Base-by-base conservation (phyloP, 2,113 vertebrate genomes). In the Pavo muticus region DNA sequence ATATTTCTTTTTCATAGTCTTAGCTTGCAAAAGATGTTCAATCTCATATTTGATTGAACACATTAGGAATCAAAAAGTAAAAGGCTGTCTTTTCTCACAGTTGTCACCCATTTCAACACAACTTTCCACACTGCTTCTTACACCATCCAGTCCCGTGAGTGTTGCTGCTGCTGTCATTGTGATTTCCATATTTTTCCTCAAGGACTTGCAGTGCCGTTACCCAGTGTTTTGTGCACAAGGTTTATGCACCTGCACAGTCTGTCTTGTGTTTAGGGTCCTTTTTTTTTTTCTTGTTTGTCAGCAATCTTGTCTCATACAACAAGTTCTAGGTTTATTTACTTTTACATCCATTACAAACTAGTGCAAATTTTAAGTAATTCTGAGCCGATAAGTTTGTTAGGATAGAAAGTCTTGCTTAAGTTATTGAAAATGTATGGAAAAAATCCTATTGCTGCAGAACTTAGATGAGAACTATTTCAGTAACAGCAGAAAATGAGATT, bases 161-260 rank as follows among this genome's bases (percentile, higher is more conserved):
- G 0, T 48, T 1, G 1, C 25, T 23, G 30, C 48, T 79, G 40
- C 19, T 42, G 0, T 74, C 90, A 24, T 2, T 44, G 23, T 0
- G 1, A 42, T 74, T 87, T 14, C 21, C 16, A 14, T 0, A 0
- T 14, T 68, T 73, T 77, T 52, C 24, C 42, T 73, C 11, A 18
- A 30, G 45, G n/a, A 56, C 44, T 5, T 0, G 2, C 4, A 32
- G 8, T 83, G 18, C n/a, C 11, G 10, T 65, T 74, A 74, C 25
- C 21, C 39, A 20, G 11, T 23, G 27, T 54, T 67, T 70, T 74
- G 37, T 84, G 30, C 29, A 29, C 9, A 3, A 6, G 7, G 15
- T 54, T 88, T 77, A 52, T 73, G 35, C 1, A 1, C 11, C 23
- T 76, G 25, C 19, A 67, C 29, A 44, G 19, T 48, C n/a, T 74